Evolutionary conservation across 1,140 invertebrate species (phyloP).

Genomic region (Macrotrachela quadricornifera): DNA sequence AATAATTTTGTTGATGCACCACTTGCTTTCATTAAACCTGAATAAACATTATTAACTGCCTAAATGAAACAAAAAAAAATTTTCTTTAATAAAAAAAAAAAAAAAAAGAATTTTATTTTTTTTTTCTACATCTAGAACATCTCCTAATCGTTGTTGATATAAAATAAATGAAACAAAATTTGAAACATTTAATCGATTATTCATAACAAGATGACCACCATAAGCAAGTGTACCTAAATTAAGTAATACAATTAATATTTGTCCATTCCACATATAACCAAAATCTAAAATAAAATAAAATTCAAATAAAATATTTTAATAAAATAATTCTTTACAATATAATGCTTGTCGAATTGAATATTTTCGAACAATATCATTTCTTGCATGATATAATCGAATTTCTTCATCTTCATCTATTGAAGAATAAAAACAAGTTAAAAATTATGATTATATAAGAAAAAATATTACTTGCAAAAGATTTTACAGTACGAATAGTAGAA

Average conservation of each 20-base stretch:
- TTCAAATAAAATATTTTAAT: no score
- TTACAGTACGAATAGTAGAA: slow-evolving; percentile 24
- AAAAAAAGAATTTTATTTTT: no score
- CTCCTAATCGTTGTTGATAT: not conserved
- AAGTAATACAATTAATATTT: not conserved
- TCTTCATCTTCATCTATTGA: slow-evolving; percentile 18
- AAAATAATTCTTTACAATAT: not conserved
- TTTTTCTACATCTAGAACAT: slow-evolving; percentile 11
- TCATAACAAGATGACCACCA: slow-evolving; percentile 5
- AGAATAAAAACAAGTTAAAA: no score
- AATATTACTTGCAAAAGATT: slow-evolving; percentile 17
- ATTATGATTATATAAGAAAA: no score
- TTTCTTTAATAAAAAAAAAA: no score
- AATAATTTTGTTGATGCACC: slow-evolving; percentile 31
- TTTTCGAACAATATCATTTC: slow-evolving; percentile 5
- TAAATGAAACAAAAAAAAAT: not conserved
- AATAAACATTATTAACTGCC: slow-evolving; percentile 26
- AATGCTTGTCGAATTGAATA: slow-evolving; percentile 8
- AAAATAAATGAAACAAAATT: slow-evolving; percentile 7
- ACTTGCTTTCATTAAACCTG: slow-evolving; percentile 29
- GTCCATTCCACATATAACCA: slow-evolving; percentile 6
- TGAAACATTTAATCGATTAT: not conserved
- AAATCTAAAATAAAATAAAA: not conserved
- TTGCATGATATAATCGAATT: slow-evolving; percentile 13
- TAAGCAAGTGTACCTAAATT: slow-evolving; percentile 1